Base-by-base conservation (phyloP, 1,140 invertebrate genomes). In the Hylaeus volcanicus region DNA sequence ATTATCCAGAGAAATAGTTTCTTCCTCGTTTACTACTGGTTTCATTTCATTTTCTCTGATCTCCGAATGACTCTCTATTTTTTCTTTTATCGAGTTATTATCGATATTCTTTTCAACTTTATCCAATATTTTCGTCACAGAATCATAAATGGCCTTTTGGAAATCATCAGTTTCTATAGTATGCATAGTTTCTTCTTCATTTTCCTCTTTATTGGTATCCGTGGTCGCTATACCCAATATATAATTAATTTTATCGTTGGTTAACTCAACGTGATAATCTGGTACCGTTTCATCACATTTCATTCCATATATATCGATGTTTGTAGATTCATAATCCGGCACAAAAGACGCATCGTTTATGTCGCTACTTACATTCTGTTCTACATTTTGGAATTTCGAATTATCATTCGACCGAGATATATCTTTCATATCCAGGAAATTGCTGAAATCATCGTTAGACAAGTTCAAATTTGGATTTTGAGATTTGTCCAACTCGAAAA, bases 291-390 rank as follows among this genome's bases (percentile, higher is more conserved):
- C 77, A 15, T 86, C 61, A 58, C 86, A 26, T 45, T 70, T 84
- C 3, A 82, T 26, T 37, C 71, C 76, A 69, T 82, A 61, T 26
- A 70, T 74, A 15, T 87, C 83, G 11, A 90, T 82, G 76, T 87
- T 89, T 1, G 86, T 89, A 15, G 91, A 92, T 85, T 92, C 90
- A 4, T 82, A 81, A 71, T 84, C 82, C 0, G 91, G 88, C 79
- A 91, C 60, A 82, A 92, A 73, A 1, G 84, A 88, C n/a, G 78
- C 53, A 26, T 90, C 81, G 8, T 88, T 85, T 12, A 89, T 70
- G 43, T 85, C 86, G 60, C 53, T 72, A 6, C 79, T 53, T 55
- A 73, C 65, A 8, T 89, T 80, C 39, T 58, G 65, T 76, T 76
- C 43, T 60, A 70, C 39, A 12, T 81, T 41, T 61, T 56, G 8